A percentile compares a stretch with the other conserved stretches of the same genome.
Conservation (phyloP, 2,888 invertebrate genomes). For the Abscondita cerata region DNA sequence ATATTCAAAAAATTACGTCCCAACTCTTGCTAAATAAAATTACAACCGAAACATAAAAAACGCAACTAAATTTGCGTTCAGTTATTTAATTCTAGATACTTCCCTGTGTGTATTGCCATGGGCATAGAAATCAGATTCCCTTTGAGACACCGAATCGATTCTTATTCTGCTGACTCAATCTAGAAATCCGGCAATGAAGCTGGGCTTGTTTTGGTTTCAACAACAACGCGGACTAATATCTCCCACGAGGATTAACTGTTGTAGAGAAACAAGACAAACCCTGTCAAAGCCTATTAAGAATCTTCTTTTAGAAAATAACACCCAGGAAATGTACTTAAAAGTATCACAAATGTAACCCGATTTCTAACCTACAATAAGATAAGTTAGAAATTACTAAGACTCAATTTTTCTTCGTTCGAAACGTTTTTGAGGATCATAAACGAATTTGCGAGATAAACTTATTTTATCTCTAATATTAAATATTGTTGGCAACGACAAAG, state of each 20-base stretch:
- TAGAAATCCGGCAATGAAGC: constrained; percentile 42
- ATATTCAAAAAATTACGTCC: no score
- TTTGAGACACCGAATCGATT: constrained; percentile 36
- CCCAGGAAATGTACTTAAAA: constrained; percentile 32
- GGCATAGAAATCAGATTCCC: constrained; percentile 14
- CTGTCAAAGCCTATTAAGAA: constrained; percentile 47
- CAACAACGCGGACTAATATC: constrained; percentile 49
- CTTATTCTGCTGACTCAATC: constrained; percentile 40
- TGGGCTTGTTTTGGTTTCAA: constrained; percentile 46
- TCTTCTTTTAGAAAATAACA: constrained; percentile 37
- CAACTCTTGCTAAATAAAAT: constrained; percentile 1
- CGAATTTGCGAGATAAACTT: constrained; percentile 20
- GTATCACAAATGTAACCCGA: constrained; percentile 28
- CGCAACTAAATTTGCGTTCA: constrained; percentile 2
- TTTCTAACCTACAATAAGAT: constrained; percentile 26
- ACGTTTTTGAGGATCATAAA: constrained; percentile 17
- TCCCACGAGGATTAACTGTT: constrained; percentile 47
- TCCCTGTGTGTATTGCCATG: constrained; percentile 10
- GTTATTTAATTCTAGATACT: constrained; percentile 17
- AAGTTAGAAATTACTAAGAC: constrained; percentile 21
- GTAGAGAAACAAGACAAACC: constrained; percentile 36
- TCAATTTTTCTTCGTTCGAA: constrained; percentile 19
- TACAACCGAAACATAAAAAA: constrained; percentile 5
- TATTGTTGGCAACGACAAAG: constrained; percentile 14
- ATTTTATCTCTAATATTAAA: constrained; percentile 16